Evolutionary conservation across 2,888 invertebrate species (phyloP).

Genomic region (Cerceris rybyensis): DNA sequence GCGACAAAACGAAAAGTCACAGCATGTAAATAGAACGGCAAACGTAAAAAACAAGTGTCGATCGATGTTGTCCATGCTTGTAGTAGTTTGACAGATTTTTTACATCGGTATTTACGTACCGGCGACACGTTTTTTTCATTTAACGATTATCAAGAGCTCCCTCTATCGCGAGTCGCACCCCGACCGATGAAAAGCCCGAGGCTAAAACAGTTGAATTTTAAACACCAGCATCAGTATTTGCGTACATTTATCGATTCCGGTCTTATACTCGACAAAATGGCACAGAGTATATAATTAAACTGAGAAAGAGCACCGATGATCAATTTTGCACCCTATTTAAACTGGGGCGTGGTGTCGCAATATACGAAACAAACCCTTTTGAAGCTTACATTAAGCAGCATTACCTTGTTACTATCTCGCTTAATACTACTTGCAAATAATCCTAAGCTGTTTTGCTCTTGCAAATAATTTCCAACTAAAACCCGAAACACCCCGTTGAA

Average conservation of each 20-base stretch:
- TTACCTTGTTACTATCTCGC: too few species aligned
- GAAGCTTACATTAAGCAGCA: too few species aligned
- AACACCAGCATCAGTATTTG: conserved; percentile 7
- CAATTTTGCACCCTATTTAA: neutral
- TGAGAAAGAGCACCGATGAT: too few species aligned
- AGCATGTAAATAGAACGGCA: neutral
- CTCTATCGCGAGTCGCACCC: conserved; percentile 19
- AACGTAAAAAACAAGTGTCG: conserved; percentile 42
- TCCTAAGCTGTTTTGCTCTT: too few species aligned
- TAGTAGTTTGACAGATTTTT: conserved; percentile 32
- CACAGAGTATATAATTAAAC: neutral
- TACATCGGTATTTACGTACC: conserved; percentile 26
- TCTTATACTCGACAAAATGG: neutral
- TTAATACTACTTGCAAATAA: too few species aligned
- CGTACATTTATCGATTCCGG: neutral
- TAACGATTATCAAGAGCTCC: conserved; percentile 50
- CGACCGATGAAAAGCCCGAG: conserved; percentile 19
- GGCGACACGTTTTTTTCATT: conserved; percentile 53
- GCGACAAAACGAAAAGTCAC: conserved; percentile 37
- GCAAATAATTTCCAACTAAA: too few species aligned
- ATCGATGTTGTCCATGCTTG: conserved; percentile 44
- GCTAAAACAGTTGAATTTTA: conserved; percentile 32
- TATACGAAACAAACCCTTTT: too few species aligned
- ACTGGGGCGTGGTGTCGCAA: neutral
- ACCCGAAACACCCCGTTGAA: too few species aligned